Evolutionary conservation across 2,113 vertebrate species (phyloP), one percentile per base, ranked within the genome.

Genomic region (Helogale parvula): DNA sequence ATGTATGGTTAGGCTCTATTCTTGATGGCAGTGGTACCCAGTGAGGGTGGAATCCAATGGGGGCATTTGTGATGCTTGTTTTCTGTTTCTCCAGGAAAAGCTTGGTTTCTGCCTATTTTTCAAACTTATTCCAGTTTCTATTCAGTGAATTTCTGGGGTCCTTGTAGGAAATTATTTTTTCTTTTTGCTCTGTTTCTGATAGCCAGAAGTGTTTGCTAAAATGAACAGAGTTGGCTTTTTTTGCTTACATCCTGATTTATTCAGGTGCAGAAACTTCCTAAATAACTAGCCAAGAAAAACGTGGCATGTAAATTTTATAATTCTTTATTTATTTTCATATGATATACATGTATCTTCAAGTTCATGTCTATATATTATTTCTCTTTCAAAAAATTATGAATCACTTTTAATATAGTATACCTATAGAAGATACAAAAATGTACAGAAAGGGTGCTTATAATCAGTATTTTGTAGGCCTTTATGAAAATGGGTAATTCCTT

Each of bases 251-350:
- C 38, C 54, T 90, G 35, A 88, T 35, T 90, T 83, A 90, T 27
- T 77, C 31, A 93, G 21, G 23, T 54, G 27, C 21, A 93, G 41
- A 54, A 8, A 86, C 31, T 81, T 45, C 80, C 38, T 84, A 79
- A 41, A 52, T 45, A 65, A 72, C 8, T 2, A 84, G 27, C 6
- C n/a, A 81, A 95, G 57, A 68, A 69, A 88, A 80, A 33, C 31
- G 5, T 86, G 71, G 45, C 63, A 65, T 71, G 84, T 2, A 29
- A 35, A 33, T 94, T 95, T 95, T 10, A 76, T 57, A 69, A 29
- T 97, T 88, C 41, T 76, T 80, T 35, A 79, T 85, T 76, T 95
- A 79, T 85, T 76, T 95, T 63, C 14, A 11, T 21, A 80, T 38
- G 12, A 35, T 29, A 66, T 63, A 82, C 27, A 63, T 89, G 13